Evolutionary conservation across 1,140 invertebrate genomes (phyloP), one percentile per base, ranked within the genome.

Genomic region (Atta colombica): DNA sequence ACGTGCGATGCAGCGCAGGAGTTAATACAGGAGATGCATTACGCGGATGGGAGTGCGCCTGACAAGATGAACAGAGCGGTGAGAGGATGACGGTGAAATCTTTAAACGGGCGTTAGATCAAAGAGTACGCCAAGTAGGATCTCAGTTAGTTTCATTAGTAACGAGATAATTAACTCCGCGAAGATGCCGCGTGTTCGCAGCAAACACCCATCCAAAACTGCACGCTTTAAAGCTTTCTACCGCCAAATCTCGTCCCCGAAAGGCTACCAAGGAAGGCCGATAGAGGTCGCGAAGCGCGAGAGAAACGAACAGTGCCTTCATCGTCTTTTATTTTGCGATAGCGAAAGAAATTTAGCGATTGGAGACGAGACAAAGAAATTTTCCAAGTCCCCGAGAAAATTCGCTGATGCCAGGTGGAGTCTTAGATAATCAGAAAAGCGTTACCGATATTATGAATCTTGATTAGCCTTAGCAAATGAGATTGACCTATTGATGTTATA

Each of bases 91-190:
- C 60, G 66, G 53, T 58, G 65, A 45, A 89, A 89, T 89, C 84
- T 84, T 68, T 72, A 61, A 58, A 55, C 87, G 60, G 65, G 85
- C 80, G 55, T 51, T 49, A 49, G 55, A 58, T 86, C 87, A 71
- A 80, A 66, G 84, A 78, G 49, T 77, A 61, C 84, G 53, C 68
- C 65, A n/a, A 58, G 63, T 81, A 51, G 63, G 84, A 82, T 82
- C 89, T 63, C 77, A 87, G 87, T 89, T 89, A 82, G 88, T 82
- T 90, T 90, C 77, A 82, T 89, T 89, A 90, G 58, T 86, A 60
- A 89, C 61, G 58, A 61, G 63, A 53, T 89, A 80, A 90, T 90
- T 87, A 78, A 72, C 39, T 72, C 25, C 55, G 75, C 58, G 63
- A 60, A 51, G 25, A 74, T 84, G 69, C 10, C 4, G 45, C 18